Base-by-base conservation (phyloP, 2,113 vertebrate species). In the Plecturocebus donacophilus region DNA sequence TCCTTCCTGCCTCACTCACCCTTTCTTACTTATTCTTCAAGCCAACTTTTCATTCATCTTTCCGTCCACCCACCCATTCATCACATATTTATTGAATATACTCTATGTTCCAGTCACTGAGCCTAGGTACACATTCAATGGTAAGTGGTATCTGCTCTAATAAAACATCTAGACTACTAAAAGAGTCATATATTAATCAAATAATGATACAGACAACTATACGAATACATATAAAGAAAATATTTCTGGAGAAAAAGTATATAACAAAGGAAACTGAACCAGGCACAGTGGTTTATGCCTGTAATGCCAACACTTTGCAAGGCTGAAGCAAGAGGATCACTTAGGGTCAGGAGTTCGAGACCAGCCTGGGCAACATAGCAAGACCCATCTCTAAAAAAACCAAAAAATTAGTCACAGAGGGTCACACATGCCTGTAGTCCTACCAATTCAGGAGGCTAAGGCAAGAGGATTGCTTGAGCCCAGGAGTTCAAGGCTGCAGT, bases 101-200 rank as follows among this genome's bases (percentile, higher is more conserved):
- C 38, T 71, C 40, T 54, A 13, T 40, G 45, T 56, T 94, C 9
- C 11, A 95, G 45, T 82, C 40, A 79, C 52, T 87, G 27, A 79
- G 83, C 30, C 68, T 87, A 52, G 19, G 66, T 77, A 42, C 17
- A 76, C 32, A 95, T 42, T 81, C 70, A 94, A 64, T 42, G 13
- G 71, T 52, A 96, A 90, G 32, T 79, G 38, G 38, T 83, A 35
- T 95, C 80, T 96, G 73, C 10, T 93, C 47, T 97, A 19, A 64
- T 38, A 47, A 96, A 64, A 93, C 52, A 66, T 85, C 21, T 30
- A 89, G 56, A 68, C 61, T n/a, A 56, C 32, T 40, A 20, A 20
- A 7, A 8, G 30, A 80, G 21, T 64, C 38, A 66, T 8, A 0
- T 21, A 94, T 70, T n/a, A 79, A 56, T 92, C 47, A 95, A 76